Evolutionary conservation across 2,888 invertebrate genomes (phyloP).

Genomic region (Drosophila lutescens): DNA sequence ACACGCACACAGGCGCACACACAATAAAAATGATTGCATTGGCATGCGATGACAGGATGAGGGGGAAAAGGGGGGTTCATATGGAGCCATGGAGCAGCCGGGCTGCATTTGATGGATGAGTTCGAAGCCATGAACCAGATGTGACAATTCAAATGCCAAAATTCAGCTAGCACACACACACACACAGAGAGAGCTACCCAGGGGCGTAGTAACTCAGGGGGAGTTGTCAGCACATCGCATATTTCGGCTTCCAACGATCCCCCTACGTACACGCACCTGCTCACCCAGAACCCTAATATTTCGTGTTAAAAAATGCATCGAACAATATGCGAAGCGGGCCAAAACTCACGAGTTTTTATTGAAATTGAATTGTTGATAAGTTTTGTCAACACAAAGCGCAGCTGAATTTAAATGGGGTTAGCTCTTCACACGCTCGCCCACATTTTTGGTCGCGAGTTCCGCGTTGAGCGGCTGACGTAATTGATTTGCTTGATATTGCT

Average conservation of each 20-base stretch:
- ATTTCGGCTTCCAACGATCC: constrained; percentile 8
- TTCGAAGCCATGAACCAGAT: constrained; percentile 76
- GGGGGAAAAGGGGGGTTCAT: neutral
- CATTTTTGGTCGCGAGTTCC: neutral
- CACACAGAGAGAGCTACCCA: neutral
- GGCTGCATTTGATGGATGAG: constrained; percentile 77
- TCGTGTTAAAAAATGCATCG: constrained; percentile 71
- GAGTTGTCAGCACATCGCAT: constrained; percentile 3
- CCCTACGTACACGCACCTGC: constrained; percentile 19
- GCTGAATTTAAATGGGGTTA: constrained; percentile 29
- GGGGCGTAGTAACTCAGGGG: constrained; percentile 37
- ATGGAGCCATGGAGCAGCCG: constrained; percentile 40
- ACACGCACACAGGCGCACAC: constrained; percentile 23
- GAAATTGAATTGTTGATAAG: constrained; percentile 81
- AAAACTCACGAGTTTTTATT: constrained; percentile 73
- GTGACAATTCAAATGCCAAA: constrained; percentile 80
- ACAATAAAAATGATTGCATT: constrained; percentile 78
- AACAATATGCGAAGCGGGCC: constrained; percentile 61
- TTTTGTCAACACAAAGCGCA: constrained; percentile 75
- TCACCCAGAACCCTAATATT: constrained; percentile 31
- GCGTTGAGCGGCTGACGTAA: constrained; percentile 51
- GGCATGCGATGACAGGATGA: constrained; percentile 64
- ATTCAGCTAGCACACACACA: constrained; percentile 41
- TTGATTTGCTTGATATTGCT: constrained; percentile 64
- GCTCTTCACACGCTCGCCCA: constrained; percentile 9